Base-by-base conservation (phyloP, 2,113 vertebrate species). In the Vanacampus margaritifer region DNA sequence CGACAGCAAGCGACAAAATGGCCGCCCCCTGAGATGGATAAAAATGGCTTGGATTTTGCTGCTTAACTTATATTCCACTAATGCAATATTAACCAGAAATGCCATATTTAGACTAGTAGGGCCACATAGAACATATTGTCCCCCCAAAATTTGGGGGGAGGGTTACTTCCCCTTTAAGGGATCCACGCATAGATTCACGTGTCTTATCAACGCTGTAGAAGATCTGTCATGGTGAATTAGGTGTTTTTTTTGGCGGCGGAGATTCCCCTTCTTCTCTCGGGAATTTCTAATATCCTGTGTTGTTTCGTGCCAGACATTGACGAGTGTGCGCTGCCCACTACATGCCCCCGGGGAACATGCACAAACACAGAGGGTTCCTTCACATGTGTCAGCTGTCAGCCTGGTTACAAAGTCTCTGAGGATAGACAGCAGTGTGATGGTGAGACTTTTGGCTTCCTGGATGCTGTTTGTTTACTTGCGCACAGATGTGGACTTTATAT, bases 341-440 rank as follows among this genome's bases (percentile, higher is more conserved):
- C 85, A 26, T 92, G 90, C 63, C 86, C 84, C 24, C 69, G 65
- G 61, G 87, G 88, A 83, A 88, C 82, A 48, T 92, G 90, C 60
- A 86, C 79, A 57, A 92, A 92, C 78, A 89, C 75, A 39, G 74
- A 74, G 8, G 89, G 90, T 50, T 92, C 91, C n/a, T 92, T 83
- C 81, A 80, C 69, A 10, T 92, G 91, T 64, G 62, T 83, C 68
- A 17, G 53, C 70, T 92, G 91, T 76, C 73, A 79, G 9, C 67
- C 84, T 12, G 91, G 90, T 57, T 91, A 85, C 70, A 89, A 48
- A 68, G 50, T 87, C 63, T 86, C 89, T 36, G 83, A 86, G 46
- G 81, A 90, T 64, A 72, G 86, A 68, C 84, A 79, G 1, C 73
- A 76, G 16, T 92, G 91, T 67, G 87, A 92, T 36, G 90, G 89